phyloP scores from a whole-genome alignment of 2,797 vertebrate genomes.

The Chelon auratus region DNA sequence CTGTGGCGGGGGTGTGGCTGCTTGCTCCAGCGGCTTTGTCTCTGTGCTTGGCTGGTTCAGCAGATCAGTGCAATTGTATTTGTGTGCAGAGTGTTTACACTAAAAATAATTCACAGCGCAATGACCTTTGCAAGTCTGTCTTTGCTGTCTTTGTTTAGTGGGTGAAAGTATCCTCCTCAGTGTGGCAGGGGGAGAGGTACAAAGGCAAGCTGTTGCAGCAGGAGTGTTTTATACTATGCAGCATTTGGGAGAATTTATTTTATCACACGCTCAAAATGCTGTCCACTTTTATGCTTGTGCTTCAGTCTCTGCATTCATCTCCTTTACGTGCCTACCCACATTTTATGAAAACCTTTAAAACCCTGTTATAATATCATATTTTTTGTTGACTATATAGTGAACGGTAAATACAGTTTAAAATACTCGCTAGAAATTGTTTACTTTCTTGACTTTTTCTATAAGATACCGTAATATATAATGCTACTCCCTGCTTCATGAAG shows the following conservation, averaged over 20 bases:
- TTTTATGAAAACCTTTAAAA: constrained; percentile 2
- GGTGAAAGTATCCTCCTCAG: constrained; percentile 9
- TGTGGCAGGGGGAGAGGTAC: constrained; percentile 7
- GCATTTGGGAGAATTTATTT: constrained; percentile 15
- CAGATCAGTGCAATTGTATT: constrained; percentile 61
- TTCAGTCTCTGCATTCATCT: background rate
- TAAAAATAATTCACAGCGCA: constrained; percentile 40
- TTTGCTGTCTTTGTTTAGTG: constrained; percentile 43
- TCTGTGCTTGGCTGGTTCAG: constrained; percentile 60
- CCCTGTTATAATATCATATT: too few relatives aligned
- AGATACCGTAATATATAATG: too few relatives aligned
- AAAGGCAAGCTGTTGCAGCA: constrained; percentile 21
- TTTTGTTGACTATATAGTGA: too few relatives aligned
- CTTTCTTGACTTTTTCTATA: too few relatives aligned
- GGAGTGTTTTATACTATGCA: constrained; percentile 12
- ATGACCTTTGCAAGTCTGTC: constrained; percentile 26
- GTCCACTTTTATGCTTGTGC: background rate
- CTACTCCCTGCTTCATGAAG: too few relatives aligned
- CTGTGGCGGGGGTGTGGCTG: constrained; percentile 41
- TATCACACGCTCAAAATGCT: constrained; percentile 9
- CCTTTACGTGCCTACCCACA: background rate
- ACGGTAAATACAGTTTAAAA: too few relatives aligned
- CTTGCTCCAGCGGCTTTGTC: constrained; percentile 59
- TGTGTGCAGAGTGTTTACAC: constrained; percentile 51
- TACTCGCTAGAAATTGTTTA: too few relatives aligned